Evolutionary conservation across 2,888 invertebrate genomes (phyloP).

Genomic region (Druceiella hillmani): DNA sequence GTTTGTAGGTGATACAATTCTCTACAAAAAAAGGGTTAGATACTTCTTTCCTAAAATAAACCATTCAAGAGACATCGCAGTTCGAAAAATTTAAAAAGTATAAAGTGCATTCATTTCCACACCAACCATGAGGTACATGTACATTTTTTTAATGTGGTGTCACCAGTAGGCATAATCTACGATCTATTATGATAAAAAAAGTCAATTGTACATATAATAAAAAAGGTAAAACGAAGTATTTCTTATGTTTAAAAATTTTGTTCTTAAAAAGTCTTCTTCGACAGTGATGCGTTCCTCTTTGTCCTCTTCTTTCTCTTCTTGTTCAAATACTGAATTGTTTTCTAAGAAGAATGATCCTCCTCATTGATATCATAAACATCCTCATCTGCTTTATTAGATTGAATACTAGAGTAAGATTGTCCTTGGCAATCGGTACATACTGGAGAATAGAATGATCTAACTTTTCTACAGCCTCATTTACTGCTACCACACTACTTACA

Average conservation of each 20-base stretch:
- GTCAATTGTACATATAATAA: no score
- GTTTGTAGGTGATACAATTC: constrained; percentile 19
- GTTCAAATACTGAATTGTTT: neutral
- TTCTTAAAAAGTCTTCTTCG: neutral
- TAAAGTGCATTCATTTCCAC: constrained; percentile 18
- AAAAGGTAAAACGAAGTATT: no score
- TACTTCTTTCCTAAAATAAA: constrained; percentile 16
- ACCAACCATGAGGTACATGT: constrained; percentile 10
- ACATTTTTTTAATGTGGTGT: constrained; percentile 14
- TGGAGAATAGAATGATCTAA: constrained; percentile 24
- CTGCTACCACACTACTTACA: constrained; percentile 25
- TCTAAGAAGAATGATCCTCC: neutral
- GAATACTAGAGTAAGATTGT: constrained; percentile 22
- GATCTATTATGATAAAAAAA: constrained; percentile 11
- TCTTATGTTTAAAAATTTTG: no score
- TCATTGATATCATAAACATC: constrained; percentile 2
- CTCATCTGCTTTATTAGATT: constrained; percentile 18
- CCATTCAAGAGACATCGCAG: constrained; percentile 16
- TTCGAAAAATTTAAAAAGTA: constrained; percentile 15
- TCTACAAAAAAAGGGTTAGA: constrained; percentile 17
- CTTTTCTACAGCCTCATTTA: constrained; percentile 26
- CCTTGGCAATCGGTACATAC: constrained; percentile 26
- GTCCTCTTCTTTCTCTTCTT: constrained; percentile 1
- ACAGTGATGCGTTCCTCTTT: constrained; percentile 4
- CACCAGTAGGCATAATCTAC: constrained; percentile 11